phyloP scores from a whole-genome alignment of 2,888 invertebrate genomes.

The Drosophila nr. perissopoda region DNA sequence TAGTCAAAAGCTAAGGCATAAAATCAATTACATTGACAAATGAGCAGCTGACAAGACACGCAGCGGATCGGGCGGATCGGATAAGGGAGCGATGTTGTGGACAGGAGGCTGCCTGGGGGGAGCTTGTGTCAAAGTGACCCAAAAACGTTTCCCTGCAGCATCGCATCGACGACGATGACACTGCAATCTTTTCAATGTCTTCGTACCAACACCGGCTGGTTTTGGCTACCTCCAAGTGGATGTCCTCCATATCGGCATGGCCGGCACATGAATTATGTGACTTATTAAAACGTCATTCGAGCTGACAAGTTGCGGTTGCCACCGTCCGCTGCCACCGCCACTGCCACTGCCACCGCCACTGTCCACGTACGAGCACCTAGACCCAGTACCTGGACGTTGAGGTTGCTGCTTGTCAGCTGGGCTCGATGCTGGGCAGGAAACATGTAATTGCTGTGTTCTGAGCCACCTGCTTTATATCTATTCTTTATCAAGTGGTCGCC shows the following conservation, averaged over 20 bases:
- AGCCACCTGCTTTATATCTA: conserved; percentile 36
- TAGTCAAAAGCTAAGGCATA: conserved; percentile 76
- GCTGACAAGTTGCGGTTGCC: conserved; percentile 78
- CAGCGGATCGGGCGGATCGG: conserved; percentile 12
- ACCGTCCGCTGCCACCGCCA: background rate
- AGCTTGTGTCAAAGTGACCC: conserved; percentile 60
- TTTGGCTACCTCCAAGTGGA: conserved; percentile 5
- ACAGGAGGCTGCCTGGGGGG: conserved; percentile 19
- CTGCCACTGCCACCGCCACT: conserved; percentile 20
- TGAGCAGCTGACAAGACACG: conserved; percentile 76
- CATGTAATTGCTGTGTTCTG: conserved; percentile 64
- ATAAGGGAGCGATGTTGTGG: conserved; percentile 1
- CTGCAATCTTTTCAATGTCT: conserved; percentile 46
- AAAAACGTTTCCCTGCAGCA: conserved; percentile 52
- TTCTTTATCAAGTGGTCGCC: conserved; percentile 43
- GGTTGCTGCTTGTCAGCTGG: conserved; percentile 16
- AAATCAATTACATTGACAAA: conserved; percentile 80
- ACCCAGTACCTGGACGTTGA: background rate
- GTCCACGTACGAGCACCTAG: conserved; percentile 10
- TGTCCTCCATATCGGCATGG: conserved; percentile 38
- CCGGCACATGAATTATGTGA: conserved; percentile 80
- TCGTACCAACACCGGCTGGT: background rate
- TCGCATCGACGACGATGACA: conserved; percentile 21
- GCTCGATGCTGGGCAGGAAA: conserved; percentile 57
- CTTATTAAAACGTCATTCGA: conserved; percentile 83